These are phyloP conservation scores for Scomber japonicus DNA, from an alignment of 2,113 vertebrate genomes.

Conservation along the genomic window DNA sequence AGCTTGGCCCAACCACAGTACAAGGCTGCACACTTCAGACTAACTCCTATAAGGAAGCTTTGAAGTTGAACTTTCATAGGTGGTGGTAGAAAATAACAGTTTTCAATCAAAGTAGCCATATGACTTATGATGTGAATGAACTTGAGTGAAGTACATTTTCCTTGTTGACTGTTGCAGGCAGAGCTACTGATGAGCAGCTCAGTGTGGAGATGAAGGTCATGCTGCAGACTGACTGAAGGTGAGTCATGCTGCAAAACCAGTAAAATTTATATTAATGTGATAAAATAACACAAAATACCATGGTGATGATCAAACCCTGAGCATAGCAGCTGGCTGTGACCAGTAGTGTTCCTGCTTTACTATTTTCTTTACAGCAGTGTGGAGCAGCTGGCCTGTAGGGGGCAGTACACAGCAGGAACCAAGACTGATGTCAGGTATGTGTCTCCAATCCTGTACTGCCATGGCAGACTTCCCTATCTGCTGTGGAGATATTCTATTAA, in stretches of 20 bases:
- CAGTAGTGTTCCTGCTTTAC: accelerated
- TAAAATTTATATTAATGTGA: neutral
- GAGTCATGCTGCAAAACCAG: neutral
- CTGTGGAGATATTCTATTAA: constrained; percentile 54
- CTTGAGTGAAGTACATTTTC: too few relatives aligned
- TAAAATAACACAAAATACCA: constrained; percentile 56
- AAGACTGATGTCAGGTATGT: neutral
- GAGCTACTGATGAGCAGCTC: neutral
- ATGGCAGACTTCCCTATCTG: constrained; percentile 72
- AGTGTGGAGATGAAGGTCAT: neutral
- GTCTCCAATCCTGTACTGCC: constrained; percentile 83
- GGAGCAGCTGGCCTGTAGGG: neutral
- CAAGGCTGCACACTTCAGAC: constrained; percentile 64
- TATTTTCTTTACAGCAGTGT: constrained; percentile 11
- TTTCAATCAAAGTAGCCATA: too few relatives aligned
- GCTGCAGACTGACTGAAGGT: constrained; percentile 14
- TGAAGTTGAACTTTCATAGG: neutral
- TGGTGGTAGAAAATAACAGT: neutral
- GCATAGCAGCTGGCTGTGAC: neutral
- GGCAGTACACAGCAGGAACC: accelerated
- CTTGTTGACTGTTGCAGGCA: constrained; percentile 1
- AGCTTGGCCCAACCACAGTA: constrained; percentile 76
- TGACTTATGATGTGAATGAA: too few relatives aligned
- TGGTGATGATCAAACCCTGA: constrained; percentile 60
- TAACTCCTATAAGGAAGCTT: neutral